Percentiles rank a stretch among this genome's conserved stretches.
These are phyloP conservation scores for Rhagoletis pomonella DNA, from an alignment of 1,140 invertebrate genomes.

Conservation along the genomic window DNA sequence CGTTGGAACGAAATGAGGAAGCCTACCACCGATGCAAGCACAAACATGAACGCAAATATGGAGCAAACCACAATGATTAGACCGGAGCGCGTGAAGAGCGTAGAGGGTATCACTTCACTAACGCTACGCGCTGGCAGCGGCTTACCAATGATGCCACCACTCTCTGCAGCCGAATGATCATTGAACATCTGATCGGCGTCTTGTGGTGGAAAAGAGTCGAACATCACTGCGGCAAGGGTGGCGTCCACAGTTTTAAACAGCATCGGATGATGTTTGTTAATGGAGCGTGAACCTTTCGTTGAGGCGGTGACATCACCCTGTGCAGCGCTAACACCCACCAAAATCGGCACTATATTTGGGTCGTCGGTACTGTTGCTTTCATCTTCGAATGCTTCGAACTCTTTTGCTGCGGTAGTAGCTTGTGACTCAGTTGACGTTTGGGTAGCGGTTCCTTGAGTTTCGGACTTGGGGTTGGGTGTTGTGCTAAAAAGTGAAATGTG, in stretches of 20 bases:
- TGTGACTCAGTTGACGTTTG: background rate
- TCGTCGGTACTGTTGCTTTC: background rate
- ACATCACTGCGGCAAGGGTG: slow-evolving; percentile 63
- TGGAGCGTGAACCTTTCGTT: slow-evolving; percentile 53
- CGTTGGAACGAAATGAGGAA: slow-evolving; percentile 70
- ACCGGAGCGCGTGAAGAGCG: slow-evolving; percentile 60
- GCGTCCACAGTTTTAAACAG: slow-evolving; percentile 30
- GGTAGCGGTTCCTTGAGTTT: no score
- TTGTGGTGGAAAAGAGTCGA: slow-evolving; percentile 68
- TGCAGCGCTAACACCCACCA: background rate
- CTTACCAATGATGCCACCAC: slow-evolving; percentile 57
- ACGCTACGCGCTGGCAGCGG: slow-evolving; percentile 56
- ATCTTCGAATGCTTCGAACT: background rate
- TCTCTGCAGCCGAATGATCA: slow-evolving; percentile 68
- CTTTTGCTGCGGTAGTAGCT: background rate
- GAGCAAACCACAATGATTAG: slow-evolving; percentile 68
- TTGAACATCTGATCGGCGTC: slow-evolving; percentile 64
- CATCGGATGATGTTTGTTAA: slow-evolving; percentile 43
- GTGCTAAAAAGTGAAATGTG: background rate
- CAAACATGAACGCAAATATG: slow-evolving; percentile 66
- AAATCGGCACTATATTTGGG: background rate
- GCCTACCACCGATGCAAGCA: slow-evolving; percentile 65
- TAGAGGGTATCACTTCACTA: slow-evolving; percentile 40
- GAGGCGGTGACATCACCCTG: slow-evolving; percentile 27
- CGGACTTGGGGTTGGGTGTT: background rate